Base-by-base conservation (phyloP, 2,888 invertebrate species). In the Apeira syringaria region DNA sequence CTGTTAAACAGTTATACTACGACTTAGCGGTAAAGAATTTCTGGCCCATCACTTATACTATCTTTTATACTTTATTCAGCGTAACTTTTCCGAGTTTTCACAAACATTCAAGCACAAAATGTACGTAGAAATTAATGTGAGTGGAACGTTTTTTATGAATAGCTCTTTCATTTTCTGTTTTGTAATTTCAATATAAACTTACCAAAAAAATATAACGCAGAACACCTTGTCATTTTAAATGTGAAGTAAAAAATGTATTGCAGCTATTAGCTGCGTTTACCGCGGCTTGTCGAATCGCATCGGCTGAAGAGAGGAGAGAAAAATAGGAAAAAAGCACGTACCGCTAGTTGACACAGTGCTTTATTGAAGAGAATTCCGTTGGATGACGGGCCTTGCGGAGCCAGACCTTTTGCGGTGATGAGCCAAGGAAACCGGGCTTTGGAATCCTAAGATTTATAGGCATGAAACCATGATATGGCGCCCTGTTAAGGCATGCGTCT, bases 261-360 rank as follows among this genome's bases (percentile, higher is more conserved):
- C 49, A 50, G 32, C 45, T 47, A 56, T 50, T 53, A 52, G 50
- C 39, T 47, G 47, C 49, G 53, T 56, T 56, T 53, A 53, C 47
- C 34, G 47, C 56, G 57, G 70, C 70, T 69, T 71, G 67, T 76
- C 76, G 74, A 78, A 75, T 78, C 65, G 70, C 58, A 54, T 58
- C 53, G 62, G 56, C 65, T 62, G 64, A 71, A 70, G 64, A 69
- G 64, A 64, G 61, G 68, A 62, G 61, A 22, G 38, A 28, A 44
- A 49, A 43, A 53, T 63, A 67, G 64, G 68, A 79, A 82, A 86
- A 86, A 86, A 77, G 64, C 62, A 68, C 77, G 77, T 72, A 85
- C 87, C 87, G 88, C 87, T 87, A 88, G 59, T 66, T 82, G 87
- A 82, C 87, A 87, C 79, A 86, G 83, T 86, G 86, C 73, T 84